phyloP scores from a whole-genome alignment of 2,888 invertebrate genomes.

The Brachyopa scutellaris region DNA sequence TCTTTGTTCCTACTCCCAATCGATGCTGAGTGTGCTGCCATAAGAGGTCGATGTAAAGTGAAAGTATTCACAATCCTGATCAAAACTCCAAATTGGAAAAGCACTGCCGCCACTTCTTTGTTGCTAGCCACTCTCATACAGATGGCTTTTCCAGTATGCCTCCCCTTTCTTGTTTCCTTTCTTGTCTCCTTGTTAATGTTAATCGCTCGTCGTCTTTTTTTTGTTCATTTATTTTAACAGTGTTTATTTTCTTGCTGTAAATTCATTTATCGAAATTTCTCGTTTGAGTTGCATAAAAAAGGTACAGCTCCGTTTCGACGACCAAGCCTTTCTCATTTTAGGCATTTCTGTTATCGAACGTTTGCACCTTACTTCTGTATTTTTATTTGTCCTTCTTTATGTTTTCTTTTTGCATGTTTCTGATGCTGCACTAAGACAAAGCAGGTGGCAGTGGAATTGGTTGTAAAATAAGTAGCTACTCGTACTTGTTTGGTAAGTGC shows the following conservation, averaged over 20 bases:
- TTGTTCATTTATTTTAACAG: background rate
- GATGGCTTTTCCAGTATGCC: background rate
- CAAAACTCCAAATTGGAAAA: too few relatives aligned
- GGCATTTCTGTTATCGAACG: slow-evolving; percentile 25
- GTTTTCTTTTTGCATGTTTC: background rate
- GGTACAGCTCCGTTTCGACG: slow-evolving; percentile 19
- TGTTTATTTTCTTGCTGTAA: slow-evolving; percentile 30
- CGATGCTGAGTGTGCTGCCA: background rate
- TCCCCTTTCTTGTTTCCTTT: background rate
- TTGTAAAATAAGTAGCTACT: too few relatives aligned
- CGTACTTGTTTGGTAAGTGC: too few relatives aligned
- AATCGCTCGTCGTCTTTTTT: background rate
- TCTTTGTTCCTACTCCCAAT: background rate
- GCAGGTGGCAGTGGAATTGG: too few relatives aligned
- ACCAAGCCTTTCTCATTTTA: slow-evolving; percentile 45
- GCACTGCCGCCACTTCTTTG: too few relatives aligned
- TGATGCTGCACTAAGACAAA: too few relatives aligned
- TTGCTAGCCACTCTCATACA: too few relatives aligned
- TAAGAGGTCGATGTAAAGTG: background rate
- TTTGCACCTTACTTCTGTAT: slow-evolving; percentile 16
- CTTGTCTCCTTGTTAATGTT: background rate
- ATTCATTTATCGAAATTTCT: slow-evolving; percentile 49
- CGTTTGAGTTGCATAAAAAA: slow-evolving; percentile 26
- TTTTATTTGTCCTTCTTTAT: slow-evolving; percentile 1
- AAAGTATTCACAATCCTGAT: background rate